phyloP scores from a whole-genome alignment of 2,797 vertebrate genomes.

The Tokudaia tokunoshimensis region DNA sequence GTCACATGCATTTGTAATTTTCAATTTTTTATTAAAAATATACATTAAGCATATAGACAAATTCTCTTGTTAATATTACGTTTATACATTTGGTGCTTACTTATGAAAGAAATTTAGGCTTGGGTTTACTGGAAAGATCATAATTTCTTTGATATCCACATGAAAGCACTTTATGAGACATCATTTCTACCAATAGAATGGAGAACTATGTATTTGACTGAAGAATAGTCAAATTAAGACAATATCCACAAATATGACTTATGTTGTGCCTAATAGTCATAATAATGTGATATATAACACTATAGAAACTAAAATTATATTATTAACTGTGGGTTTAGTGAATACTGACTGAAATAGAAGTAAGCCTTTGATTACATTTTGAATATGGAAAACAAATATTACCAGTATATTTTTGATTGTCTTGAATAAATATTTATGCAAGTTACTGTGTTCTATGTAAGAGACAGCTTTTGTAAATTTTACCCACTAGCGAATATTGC shows the following conservation, averaged over 20 bases:
- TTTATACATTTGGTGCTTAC: background rate
- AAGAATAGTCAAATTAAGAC: background rate
- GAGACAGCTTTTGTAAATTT: slow-evolving; percentile 11
- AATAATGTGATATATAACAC: background rate
- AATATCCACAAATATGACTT: background rate
- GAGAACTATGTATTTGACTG: background rate
- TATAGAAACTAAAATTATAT: background rate
- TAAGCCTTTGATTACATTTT: slow-evolving; percentile 17
- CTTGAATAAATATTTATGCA: slow-evolving; percentile 1
- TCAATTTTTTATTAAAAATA: slow-evolving; percentile 37
- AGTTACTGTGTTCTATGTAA: background rate
- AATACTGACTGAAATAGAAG: background rate
- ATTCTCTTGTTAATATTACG: background rate
- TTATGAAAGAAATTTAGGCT: slow-evolving; percentile 37
- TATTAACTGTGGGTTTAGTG: slow-evolving; percentile 7
- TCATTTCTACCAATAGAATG: background rate
- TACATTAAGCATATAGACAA: background rate
- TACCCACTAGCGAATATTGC: background rate
- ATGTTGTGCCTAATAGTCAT: background rate
- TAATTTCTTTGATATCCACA: background rate
- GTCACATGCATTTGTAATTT: background rate
- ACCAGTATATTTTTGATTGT: background rate
- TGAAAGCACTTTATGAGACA: background rate
- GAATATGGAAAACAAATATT: slow-evolving; percentile 1
- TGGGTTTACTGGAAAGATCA: background rate